A percentile compares a stretch with the other conserved stretches of the same genome.
Evolutionary conservation across 53 echinoderm and acorn worm species (phyloP).

Genomic region (Patiria pectinifera): DNA sequence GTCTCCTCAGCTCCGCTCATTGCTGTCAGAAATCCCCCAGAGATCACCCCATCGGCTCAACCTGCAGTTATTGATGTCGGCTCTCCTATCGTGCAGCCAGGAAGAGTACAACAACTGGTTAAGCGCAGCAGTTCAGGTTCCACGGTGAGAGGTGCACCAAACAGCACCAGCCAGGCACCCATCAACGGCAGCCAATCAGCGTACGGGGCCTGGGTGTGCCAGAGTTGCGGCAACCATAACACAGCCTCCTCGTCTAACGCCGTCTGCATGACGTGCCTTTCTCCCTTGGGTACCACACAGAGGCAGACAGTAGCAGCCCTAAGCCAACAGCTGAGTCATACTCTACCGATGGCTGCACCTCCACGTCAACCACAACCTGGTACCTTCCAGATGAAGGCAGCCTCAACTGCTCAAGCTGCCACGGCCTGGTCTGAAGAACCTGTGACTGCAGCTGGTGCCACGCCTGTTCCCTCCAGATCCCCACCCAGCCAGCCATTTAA

Average conservation of each 20-base stretch:
- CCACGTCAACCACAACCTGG: neutral
- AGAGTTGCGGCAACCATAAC: constrained; percentile 2
- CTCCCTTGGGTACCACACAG: neutral
- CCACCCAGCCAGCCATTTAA: neutral
- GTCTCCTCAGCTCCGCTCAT: neutral
- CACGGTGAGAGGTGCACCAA: neutral
- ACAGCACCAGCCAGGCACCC: neutral
- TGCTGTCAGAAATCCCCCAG: neutral
- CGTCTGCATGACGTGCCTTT: neutral
- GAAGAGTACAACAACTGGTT: constrained; percentile 16
- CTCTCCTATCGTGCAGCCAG: constrained; percentile 5
- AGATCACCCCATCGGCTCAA: neutral
- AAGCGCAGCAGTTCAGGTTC: neutral
- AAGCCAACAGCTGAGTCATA: neutral
- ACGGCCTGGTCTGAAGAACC: neutral
- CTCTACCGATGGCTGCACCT: neutral
- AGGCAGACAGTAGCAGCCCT: constrained; percentile 6
- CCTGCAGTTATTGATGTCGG: neutral
- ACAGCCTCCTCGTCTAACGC: neutral
- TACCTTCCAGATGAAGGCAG: neutral
- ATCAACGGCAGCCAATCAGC: neutral
- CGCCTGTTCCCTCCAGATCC: neutral
- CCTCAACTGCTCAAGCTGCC: neutral
- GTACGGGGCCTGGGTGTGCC: neutral
- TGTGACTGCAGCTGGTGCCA: neutral